Base-by-base conservation (phyloP, 2,797 vertebrate genomes). In the Pteropus rufus region DNA sequence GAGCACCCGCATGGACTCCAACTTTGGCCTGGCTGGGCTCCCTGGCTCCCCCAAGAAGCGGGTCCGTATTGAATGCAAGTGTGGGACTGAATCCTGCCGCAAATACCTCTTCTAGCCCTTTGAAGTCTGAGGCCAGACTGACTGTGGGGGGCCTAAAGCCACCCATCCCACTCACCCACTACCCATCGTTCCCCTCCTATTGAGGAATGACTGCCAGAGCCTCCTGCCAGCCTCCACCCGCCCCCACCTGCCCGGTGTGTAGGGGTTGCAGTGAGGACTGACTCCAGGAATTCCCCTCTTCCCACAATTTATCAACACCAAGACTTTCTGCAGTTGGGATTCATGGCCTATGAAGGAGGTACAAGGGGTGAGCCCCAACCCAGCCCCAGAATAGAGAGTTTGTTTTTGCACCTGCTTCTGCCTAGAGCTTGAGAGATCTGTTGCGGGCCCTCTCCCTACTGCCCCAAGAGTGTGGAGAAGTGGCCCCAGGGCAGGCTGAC, bases 1-100 rank as follows among this genome's bases (percentile, higher is more conserved):
- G 96, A 99, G 99, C 98, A 99, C 99, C 95, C 99, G 98, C 97
- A 99, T 99, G 99, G 99, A 99, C 98, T 99, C 99, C 92, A 99
- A 99, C 97, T 99, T 99, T 83, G 99, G 98, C 89, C 97, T 99
- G 77, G 99, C 98, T 0, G 98, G 98, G 41, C 98, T 99, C 44
- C 98, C 99, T 0, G 97, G 98, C 72, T 99, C 99, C 58, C 99
- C 99, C 24, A 99, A 99, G 95, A 99, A 99, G 97, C 98, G 99
- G 73, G 92, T 98, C 76, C 98, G 99, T 88, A 99, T 99, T 86
- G 99, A 99, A 97, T 99, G 99, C 98, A 99, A 99, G 54, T 99
- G 99, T 93, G 99, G 99, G 26, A 99, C 98, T 0, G 98, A 99
- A 77, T 98, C 98, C 2, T 99, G 99, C 97, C 98, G 99, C 84